Evolutionary conservation across 2,888 invertebrate species (phyloP).

Genomic region (Spatulosminthurus flaviceps): DNA sequence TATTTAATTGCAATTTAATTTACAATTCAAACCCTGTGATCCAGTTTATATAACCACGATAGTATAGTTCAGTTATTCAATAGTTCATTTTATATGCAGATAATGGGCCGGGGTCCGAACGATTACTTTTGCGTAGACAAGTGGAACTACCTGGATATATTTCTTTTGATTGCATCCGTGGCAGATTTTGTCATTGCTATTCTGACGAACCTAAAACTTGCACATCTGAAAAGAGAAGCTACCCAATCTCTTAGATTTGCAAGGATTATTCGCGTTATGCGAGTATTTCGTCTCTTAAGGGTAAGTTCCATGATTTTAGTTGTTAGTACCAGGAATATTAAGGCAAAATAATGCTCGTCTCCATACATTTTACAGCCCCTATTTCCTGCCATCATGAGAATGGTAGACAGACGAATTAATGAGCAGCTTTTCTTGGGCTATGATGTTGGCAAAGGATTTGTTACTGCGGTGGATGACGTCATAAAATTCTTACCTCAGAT

Average conservation of each 20-base stretch:
- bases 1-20: too few species aligned
- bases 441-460: slow-evolving; percentile 74
- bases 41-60: not conserved
- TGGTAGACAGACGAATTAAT: slow-evolving; percentile 71
- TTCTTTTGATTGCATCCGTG: slow-evolving; percentile 67
- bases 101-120: slow-evolving; percentile 53
- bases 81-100: slow-evolving; percentile 46
- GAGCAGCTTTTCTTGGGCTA: slow-evolving; percentile 72
- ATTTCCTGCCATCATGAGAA: slow-evolving; percentile 69
- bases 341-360: too few species aligned
- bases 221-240: slow-evolving; percentile 66
- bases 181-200: slow-evolving; percentile 24
- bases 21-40: too few species aligned
- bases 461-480: slow-evolving; percentile 73
- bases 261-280: slow-evolving; percentile 68
- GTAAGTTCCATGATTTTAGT: slow-evolving; percentile 13
- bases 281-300: slow-evolving; percentile 68
- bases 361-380: slow-evolving; percentile 66
- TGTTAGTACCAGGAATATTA: too few species aligned
- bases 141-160: slow-evolving; percentile 72
- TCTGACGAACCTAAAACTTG: not conserved
- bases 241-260: slow-evolving; percentile 68
- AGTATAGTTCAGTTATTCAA: not conserved
- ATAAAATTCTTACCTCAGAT: slow-evolving; percentile 70
- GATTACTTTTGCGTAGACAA: slow-evolving; percentile 70